Evolutionary conservation across 1,140 invertebrate species (phyloP), one percentile per base, ranked within the genome.

Genomic region (Diorhabda carinulata): DNA sequence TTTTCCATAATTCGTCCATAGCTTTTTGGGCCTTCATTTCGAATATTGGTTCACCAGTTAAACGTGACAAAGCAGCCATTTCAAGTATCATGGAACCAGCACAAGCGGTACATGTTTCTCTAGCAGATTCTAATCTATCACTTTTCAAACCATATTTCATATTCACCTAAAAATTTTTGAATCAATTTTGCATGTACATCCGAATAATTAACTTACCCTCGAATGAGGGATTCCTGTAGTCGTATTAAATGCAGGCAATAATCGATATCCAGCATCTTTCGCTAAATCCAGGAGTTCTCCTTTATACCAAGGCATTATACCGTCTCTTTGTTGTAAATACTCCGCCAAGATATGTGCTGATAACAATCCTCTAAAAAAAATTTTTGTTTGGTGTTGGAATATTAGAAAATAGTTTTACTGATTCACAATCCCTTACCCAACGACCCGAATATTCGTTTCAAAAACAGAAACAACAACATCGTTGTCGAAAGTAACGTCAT

Each of bases 1-100:
- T 91, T 78, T 91, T 89, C 97, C 97, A 99, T 56, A 99, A 82
- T 69, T 95, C 92, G 81, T 98, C 96, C 96, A 99, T 98, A 0
- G 97, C 95, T 79, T 90, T 91, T 74, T 96, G 92, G 0, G 96
- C 96, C 82, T 97, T 97, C 77, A 95, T 89, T 82, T 98, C 97
- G 83, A 97, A 99, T 63, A 98, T 87, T 9, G 91, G 86, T 80
- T 98, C 93, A 41, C 95, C 96, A 3, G 95, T 96, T 10, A 99
- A 84, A 25, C 97, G 86, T 6, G 95, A 97, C 3, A 99, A 84
- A 7, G 97, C 94, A 9, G 96, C 97, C 88, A 99, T 96, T 83
- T 99, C 98, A 64, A 99, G 82, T 64, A 99, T 92, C 87, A 99
- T 97, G 2, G 96, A 98, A 4, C 97, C 97, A n/a, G 96, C 97